phyloP scores from a whole-genome alignment of 35 echinoderm and acorn worm genomes.

The Ophiothrix spiculata region DNA sequence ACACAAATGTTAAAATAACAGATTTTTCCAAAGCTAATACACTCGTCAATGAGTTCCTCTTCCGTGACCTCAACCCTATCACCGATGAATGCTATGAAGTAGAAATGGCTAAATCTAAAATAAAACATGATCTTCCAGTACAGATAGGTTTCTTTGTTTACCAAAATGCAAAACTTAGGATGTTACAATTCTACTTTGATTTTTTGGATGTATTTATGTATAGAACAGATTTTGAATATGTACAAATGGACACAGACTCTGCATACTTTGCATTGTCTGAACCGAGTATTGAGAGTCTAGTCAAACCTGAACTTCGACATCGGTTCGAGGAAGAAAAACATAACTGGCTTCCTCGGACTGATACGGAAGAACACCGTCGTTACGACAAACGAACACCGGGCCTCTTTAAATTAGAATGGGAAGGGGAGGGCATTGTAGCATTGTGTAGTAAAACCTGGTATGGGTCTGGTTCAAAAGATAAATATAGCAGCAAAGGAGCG shows the following conservation, averaged over 20 bases:
- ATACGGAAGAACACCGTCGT: conserved; percentile 20
- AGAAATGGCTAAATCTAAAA: background rate
- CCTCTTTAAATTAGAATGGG: conserved; percentile 46
- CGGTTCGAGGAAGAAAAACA: background rate
- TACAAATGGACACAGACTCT: conserved; percentile 69
- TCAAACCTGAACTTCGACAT: conserved; percentile 17
- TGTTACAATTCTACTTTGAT: conserved; percentile 60
- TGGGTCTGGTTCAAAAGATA: conserved; percentile 6
- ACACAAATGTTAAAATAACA: conserved; percentile 32
- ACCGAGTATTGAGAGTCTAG: background rate
- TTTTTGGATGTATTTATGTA: conserved; percentile 43
- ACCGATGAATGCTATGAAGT: conserved; percentile 37
- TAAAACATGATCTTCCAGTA: conserved; percentile 20
- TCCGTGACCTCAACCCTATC: conserved; percentile 35
- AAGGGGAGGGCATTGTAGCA: conserved; percentile 47
- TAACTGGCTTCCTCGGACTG: conserved; percentile 30
- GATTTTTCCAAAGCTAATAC: background rate
- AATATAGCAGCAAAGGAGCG: conserved; percentile 34
- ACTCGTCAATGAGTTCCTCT: conserved; percentile 27
- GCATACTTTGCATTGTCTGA: conserved; percentile 56
- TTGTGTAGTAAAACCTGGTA: background rate
- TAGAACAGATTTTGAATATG: conserved; percentile 44
- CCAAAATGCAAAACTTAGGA: conserved; percentile 22
- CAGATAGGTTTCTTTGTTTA: conserved; percentile 24
- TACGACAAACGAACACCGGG: conserved; percentile 32